Evolutionary conservation across 2,888 invertebrate genomes (phyloP), one percentile per base, ranked within the genome.

Genomic region (Melanostoma mellinum): DNA sequence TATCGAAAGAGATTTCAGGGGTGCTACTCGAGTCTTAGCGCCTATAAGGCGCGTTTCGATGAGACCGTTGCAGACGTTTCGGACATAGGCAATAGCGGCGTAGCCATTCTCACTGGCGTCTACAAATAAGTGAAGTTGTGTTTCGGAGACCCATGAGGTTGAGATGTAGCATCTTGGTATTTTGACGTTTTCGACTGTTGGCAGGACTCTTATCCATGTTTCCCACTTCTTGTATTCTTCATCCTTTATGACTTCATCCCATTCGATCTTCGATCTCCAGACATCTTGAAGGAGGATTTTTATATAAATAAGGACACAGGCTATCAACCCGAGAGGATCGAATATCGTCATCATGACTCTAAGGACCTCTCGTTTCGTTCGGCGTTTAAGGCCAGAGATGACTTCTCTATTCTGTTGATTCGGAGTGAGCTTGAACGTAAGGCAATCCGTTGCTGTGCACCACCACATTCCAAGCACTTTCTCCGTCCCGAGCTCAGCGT

Each of bases 191-290:
- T 85, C 75, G 20, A 86, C 60, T 3, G 79, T 56, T 3, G 82
- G 84, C 4, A 88, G 50, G 6, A 81, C 44, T 6, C 74, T 56
- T 0, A 86, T 4, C 87, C 87, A 87, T 20, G 52, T 58, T 6
- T 55, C 32, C 85, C 86, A 87, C 33, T 85, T 85, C 6, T 48
- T 32, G 5, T 72, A 38, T 33, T 86, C 71, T 38, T 38, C 38
- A 20, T 20, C 20, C 6, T 38, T 6, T 38, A 38, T 38, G 36
- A 84, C 75, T 4, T 85, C 85, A n/a, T 86, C 71, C 81, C 81
- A 85, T 2, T 35, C 55, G 0, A 69, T 77, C 6, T 44, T 71
- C 0, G 42, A 71, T 1, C 48, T 3, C 65, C 76, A 6, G 73
- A 76, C 50, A 46, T 85, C 84, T 32, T 86, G 80, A 5, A 86